Evolutionary conservation across 2,113 vertebrate species (phyloP).

Genomic region (Acrocephalus arundinaceus): DNA sequence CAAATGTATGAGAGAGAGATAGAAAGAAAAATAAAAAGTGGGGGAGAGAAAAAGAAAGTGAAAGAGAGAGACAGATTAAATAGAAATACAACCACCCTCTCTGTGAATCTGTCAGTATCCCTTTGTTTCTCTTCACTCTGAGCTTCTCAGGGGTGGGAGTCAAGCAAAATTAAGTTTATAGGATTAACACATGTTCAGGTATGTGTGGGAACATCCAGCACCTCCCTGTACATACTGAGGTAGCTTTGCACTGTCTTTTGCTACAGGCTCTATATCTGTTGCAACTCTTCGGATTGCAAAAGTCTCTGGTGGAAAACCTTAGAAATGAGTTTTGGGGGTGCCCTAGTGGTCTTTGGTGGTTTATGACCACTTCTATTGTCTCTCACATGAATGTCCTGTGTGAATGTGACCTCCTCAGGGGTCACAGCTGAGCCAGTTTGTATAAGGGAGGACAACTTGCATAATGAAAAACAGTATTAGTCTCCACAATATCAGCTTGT

Average conservation of each 20-base stretch:
- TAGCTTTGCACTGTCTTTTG: background rate
- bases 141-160: background rate
- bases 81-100: background rate
- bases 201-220: background rate
- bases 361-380: background rate
- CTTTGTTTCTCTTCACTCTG: background rate
- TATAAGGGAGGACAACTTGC: background rate
- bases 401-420: too few relatives aligned
- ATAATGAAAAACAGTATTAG: background rate
- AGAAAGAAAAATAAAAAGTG: too few relatives aligned
- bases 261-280: background rate
- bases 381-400: background rate
- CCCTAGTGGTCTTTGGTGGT: background rate
- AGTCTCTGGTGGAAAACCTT: background rate
- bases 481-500: background rate
- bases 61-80: background rate
- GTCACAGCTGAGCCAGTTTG: background rate
- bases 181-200: background rate
- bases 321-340: background rate
- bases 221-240: background rate
- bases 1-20: background rate
- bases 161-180: background rate
- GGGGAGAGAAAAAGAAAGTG: background rate
- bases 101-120: accelerated
- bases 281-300: too few relatives aligned